Percentiles rank a stretch among this genome's conserved stretches.
Conservation (phyloP, 1,140 invertebrate species). For the Pseudomyrmex dendroicus region DNA sequence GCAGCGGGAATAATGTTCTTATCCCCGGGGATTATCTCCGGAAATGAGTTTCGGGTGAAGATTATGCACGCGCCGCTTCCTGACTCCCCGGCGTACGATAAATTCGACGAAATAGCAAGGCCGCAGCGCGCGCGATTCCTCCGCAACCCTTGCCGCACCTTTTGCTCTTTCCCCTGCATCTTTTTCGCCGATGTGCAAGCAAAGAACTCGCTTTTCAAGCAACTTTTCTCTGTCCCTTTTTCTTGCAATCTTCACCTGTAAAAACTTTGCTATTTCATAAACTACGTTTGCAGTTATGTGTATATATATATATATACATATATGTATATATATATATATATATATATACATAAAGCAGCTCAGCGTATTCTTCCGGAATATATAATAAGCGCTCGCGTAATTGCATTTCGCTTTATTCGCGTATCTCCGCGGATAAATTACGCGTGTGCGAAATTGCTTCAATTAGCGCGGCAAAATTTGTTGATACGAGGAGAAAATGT, state of each 20-base stretch:
- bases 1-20: conserved; percentile 51
- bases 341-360: too few relatives aligned
- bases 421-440: neutral
- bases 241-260: too few relatives aligned
- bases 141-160: neutral
- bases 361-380: too few relatives aligned
- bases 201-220: neutral
- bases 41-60: conserved; percentile 57
- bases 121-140: neutral
- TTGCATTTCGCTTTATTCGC: neutral
- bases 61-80: conserved; percentile 26
- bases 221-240: neutral
- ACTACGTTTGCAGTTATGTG: too few relatives aligned
- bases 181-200: neutral
- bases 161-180: neutral
- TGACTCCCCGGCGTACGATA: neutral
- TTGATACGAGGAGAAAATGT: neutral
- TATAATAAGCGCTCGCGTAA: neutral
- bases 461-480: neutral
- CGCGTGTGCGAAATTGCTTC: neutral
- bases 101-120: conserved; percentile 50
- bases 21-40: conserved; percentile 49
- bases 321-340: too few relatives aligned
- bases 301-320: too few relatives aligned
- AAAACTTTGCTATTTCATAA: too few relatives aligned